phyloP scores from a whole-genome alignment of 1,140 invertebrate species.

The Coboldia fuscipes region DNA sequence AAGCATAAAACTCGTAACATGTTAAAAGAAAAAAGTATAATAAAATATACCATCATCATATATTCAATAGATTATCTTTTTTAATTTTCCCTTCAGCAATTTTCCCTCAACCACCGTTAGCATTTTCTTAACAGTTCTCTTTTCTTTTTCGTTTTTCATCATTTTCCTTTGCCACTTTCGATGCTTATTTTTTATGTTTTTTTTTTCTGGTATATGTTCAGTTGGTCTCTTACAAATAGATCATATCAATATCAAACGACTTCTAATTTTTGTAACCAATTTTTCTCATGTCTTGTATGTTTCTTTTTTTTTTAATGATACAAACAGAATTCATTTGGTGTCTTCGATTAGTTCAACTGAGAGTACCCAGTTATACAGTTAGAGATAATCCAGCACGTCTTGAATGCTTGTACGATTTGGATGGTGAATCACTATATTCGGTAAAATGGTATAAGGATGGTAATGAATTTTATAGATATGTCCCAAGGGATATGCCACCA shows the following conservation, averaged over 20 bases:
- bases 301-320: constrained; percentile 9
- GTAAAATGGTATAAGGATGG: constrained; percentile 64
- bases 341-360: constrained; percentile 37
- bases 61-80: too few relatives aligned
- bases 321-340: constrained; percentile 19
- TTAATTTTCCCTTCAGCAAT: too few relatives aligned
- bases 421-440: constrained; percentile 44
- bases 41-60: too few relatives aligned
- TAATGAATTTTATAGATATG: constrained; percentile 58
- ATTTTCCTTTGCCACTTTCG: not conserved
- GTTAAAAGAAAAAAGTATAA: too few relatives aligned
- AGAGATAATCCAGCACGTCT: constrained; percentile 33
- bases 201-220: too few relatives aligned
- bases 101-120: too few relatives aligned
- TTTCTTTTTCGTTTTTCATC: not conserved
- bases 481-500: constrained; percentile 41
- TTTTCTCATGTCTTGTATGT: not conserved
- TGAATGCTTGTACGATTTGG: constrained; percentile 40
- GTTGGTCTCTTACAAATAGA: not conserved
- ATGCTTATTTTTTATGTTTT: not conserved
- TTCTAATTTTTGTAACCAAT: not conserved
- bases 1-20: too few relatives aligned
- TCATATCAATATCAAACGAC: not conserved
- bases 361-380: constrained; percentile 41
- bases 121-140: too few relatives aligned